Evolutionary conservation across 2,113 vertebrate species (phyloP), one percentile per base, ranked within the genome.

Genomic region (Euleptes europaea): DNA sequence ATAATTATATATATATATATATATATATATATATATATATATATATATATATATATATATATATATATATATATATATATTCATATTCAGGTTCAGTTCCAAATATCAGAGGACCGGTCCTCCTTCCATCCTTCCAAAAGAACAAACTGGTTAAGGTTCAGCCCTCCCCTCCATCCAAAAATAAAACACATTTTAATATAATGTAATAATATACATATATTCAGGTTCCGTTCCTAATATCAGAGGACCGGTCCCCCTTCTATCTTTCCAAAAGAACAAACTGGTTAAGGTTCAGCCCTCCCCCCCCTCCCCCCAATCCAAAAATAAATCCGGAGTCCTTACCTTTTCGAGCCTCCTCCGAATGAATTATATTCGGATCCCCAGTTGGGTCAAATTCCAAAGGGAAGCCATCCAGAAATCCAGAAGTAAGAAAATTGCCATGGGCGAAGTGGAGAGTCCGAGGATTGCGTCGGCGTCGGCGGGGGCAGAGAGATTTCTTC

Each of bases 321-420:
- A 84, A 86, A 92, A 71, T 65, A 90, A n/a, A 75, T 82, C 85
- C 79, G 73, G 86, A 80, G 69, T 76, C 86, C 84, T 90, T 95
- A 94, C 94, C 94, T 93, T 94, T 91, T 78, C 19, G 33, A 80
- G 86, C 78, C 89, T 88, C 87, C 87, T 4, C 54, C 54, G 3
- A 84, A 73, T 91, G 47, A 82, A 85, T 92, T 93, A 93, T 92
- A 92, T 93, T 91, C 92, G 91, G 77, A 69, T 86, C 86, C 92
- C 92, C 90, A 86, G 90, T 10, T 83, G 90, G 88, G 89, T 88
- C 84, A 85, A 92, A 94, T 94, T 93, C 94, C 94, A 92, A 93
- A 92, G 76, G 90, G 92, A 93, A 93, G 92, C 81, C 91, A 90
- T 89, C 90, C 88, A 93, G 93, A 95, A 93, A 95, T 94, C 93